phyloP scores from a whole-genome alignment of 2,797 vertebrate genomes.

The Heteromormyrus szaboi region DNA sequence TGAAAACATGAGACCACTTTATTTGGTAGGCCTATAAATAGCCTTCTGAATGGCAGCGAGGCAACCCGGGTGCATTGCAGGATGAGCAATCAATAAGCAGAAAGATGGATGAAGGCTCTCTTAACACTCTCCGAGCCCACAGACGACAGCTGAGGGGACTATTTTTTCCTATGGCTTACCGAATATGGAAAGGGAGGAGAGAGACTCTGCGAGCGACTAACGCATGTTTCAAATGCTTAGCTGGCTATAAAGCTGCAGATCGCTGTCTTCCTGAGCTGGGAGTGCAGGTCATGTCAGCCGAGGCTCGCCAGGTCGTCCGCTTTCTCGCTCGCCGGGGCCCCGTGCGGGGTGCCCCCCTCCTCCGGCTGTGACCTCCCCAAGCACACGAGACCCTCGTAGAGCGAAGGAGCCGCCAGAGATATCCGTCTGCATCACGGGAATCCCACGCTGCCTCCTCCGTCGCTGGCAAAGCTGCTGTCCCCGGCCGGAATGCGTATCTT shows the following conservation, averaged over 20 bases:
- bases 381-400: slow-evolving; percentile 65
- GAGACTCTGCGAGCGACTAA: slow-evolving; percentile 77
- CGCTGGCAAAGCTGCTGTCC: slow-evolving; percentile 38
- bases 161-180: slow-evolving; percentile 99
- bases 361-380: slow-evolving; percentile 52
- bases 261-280: slow-evolving; percentile 48
- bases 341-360: slow-evolving; percentile 40
- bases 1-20: slow-evolving; percentile 81
- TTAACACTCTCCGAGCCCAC: slow-evolving; percentile 61
- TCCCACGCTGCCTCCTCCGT: slow-evolving; percentile 32
- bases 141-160: slow-evolving; percentile 78
- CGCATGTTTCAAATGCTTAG: slow-evolving; percentile 86
- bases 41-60: slow-evolving; percentile 71
- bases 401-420: slow-evolving; percentile 40
- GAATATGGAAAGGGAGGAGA: slow-evolving; percentile 99
- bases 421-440: neutral
- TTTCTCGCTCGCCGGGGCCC: neutral
- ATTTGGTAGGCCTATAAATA: slow-evolving; percentile 90
- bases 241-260: slow-evolving; percentile 71
- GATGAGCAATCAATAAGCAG: slow-evolving; percentile 86
- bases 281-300: slow-evolving; percentile 47
- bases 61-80: slow-evolving; percentile 63
- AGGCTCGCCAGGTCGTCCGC: slow-evolving; percentile 36
- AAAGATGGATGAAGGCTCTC: slow-evolving; percentile 69
- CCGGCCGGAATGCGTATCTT: slow-evolving; percentile 38